A percentile compares a stretch with the other conserved stretches of the same genome.
These are phyloP conservation scores for Gorsachius goisagi DNA, from an alignment of 2,113 vertebrate species.

Conservation along the genomic window DNA sequence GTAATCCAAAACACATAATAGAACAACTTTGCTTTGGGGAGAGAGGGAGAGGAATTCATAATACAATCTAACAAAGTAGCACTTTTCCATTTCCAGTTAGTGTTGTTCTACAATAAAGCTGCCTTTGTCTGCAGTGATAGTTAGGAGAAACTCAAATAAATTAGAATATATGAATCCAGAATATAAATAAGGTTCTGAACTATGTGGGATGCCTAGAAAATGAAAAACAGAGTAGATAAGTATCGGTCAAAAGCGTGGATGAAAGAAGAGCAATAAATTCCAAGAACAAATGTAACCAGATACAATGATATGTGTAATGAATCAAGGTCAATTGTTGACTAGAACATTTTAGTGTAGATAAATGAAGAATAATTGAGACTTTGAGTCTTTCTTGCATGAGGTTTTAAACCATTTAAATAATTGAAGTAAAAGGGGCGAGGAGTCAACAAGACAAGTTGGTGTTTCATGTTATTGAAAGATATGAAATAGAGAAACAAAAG, in stretches of 20 bases:
- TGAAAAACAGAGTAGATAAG: background rate
- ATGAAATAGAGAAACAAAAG: background rate
- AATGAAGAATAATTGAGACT: conserved; percentile 1
- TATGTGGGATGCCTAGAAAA: background rate
- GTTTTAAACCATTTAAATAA: background rate
- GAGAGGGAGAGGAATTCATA: background rate
- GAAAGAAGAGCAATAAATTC: conserved; percentile 21
- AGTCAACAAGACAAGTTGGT: background rate
- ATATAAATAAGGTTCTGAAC: conserved; percentile 18
- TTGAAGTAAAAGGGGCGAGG: background rate
- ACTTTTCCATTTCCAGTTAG: background rate
- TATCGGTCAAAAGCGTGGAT: background rate
- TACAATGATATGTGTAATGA: background rate
- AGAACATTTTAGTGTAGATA: background rate
- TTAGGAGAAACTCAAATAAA: conserved; percentile 2
- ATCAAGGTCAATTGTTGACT: background rate
- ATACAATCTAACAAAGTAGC: background rate
- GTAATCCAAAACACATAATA: background rate
- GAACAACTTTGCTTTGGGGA: background rate
- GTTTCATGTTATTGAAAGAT: background rate
- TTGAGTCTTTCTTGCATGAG: background rate
- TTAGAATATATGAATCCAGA: conserved; percentile 3
- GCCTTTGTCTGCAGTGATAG: background rate
- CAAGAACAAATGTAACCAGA: background rate
- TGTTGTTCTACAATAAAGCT: background rate